Base-by-base conservation (phyloP, 2,888 invertebrate genomes). In the Mimachlamys varia region DNA sequence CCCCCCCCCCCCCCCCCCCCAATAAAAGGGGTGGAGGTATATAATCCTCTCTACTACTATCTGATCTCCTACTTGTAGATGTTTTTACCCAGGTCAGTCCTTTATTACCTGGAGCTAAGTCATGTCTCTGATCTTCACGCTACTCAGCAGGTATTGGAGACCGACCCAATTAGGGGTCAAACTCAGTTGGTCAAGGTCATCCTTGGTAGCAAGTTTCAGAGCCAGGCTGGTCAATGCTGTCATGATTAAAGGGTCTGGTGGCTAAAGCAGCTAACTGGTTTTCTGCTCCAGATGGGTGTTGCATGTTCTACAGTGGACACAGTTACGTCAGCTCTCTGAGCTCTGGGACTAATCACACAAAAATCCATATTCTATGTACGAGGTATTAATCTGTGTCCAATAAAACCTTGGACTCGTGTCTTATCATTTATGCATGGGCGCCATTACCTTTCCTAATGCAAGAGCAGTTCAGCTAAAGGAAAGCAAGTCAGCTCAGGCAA, bases 361-460 rank as follows among this genome's bases (percentile, higher is more conserved):
- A 76, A 76, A 76, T 76, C 76, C 76, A 76, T 76, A 76, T 76
- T 76, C 27, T 12, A 76, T 33, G 33, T 76, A 76, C 2, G 3
- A 33, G 33, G 76, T 33, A 76, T 76, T 76, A 33, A 76, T 76
- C 76, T 33, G 76, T 76, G 12, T 12, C 22, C 17, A 17, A 76
- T 76, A 76, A 76, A 76, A 33, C 76, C 33, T 27, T 27, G 27
- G 76, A 76, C 76, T 33, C 76, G 10, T 12, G 27, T 76, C 76
- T 76, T 76, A 76, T 76, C 76, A 76, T 76, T 76, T 76, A 76
- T 76, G 76, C 76, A 76, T 76, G 76, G 76, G 33, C 33, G 33
- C 19, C 76, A 76, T 76, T 76, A 33, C 76, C 19, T 76, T 76
- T 76, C 76, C 33, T 76, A 27, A 76, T 33, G 27, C 76, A 33